Percentiles rank a stretch among this genome's conserved stretches.
Evolutionary conservation across 2,113 vertebrate genomes (phyloP).

Genomic region (Coptodon rendalli): DNA sequence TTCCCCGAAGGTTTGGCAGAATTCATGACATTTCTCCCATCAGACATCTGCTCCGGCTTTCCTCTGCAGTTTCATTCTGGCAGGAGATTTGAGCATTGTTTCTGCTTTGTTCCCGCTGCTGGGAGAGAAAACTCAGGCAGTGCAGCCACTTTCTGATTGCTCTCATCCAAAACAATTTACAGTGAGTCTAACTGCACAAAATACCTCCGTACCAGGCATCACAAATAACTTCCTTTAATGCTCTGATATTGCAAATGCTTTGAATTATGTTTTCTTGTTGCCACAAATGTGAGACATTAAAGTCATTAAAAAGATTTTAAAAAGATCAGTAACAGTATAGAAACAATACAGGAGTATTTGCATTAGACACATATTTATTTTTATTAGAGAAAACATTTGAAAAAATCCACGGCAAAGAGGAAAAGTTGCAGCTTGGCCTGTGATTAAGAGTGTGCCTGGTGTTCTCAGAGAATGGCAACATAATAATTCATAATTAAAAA

Average conservation of each 20-base stretch:
- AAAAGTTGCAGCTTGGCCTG: not conserved
- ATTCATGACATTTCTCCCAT: slow-evolving; percentile 17
- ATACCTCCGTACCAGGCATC: not conserved
- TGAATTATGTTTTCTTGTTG: not conserved
- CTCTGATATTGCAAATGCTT: not conserved
- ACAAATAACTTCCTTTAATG: not conserved
- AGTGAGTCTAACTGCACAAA: not conserved
- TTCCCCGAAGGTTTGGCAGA: slow-evolving; percentile 27
- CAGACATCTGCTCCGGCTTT: slow-evolving; percentile 33
- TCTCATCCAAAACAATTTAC: slow-evolving; percentile 5
- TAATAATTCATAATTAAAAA: not conserved
- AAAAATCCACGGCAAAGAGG: not conserved
- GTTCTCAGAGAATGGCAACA: not conserved
- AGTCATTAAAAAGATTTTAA: not conserved
- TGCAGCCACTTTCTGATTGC: not conserved
- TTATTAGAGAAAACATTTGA: not conserved
- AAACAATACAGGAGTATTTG: not conserved
- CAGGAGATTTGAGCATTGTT: slow-evolving; percentile 14
- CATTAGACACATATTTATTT: not conserved
- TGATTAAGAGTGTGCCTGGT: not conserved
- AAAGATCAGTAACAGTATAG: not conserved
- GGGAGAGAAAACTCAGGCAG: not conserved
- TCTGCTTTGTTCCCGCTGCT: slow-evolving; percentile 13
- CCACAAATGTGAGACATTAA: not conserved
- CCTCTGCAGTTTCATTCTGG: slow-evolving; percentile 19